Evolutionary conservation across 37 sponge, comb jelly and placozoan genomes (phyloP), one percentile per base, ranked within the genome.

Genomic region (Bolinopsis microptera): DNA sequence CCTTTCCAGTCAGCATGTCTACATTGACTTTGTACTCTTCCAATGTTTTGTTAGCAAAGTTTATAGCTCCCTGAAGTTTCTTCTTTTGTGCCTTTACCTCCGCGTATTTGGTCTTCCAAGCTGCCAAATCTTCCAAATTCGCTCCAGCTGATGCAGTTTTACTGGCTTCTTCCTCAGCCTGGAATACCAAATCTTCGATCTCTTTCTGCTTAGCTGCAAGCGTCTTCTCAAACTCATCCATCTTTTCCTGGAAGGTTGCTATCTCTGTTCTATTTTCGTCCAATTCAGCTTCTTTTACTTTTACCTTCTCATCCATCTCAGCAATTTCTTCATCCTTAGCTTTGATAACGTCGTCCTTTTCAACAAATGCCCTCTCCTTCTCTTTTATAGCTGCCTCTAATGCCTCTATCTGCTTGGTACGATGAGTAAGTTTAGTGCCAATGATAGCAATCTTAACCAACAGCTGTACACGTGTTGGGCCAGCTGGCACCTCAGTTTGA

Each of bases 291-390:
- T 97, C 94, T 83, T 99, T 96, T 88, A 99, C 25, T 74, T 97
- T 98, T 32, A 99, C 67, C 68, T 94, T 95, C 92, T 96, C 96
- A 92, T 97, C 96, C 41, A 96, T 95, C 70, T 94, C 83, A 30
- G 96, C 97, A 27, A 99, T 93, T 5, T 96, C 92, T 21, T 94
- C 69, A 38, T 97, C 96, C 92, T 99, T 98, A 36, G 95, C 99
- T 16, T 95, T 83, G 38, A 95, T 95, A 92, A 97, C 98, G 95
- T 95, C 94, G 38, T 95, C 94, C 93, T 97, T 96, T 69, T 94
- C 83, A 69, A 94, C 96, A 2, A 92, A 69, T 3, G 41, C 30
- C 18, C 36, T 9, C 22, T 94, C 97, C 94, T 94, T 95, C 70
- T 97, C 97, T 68, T 92, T 48, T 32, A 94, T 96, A 13, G 93